Evolutionary conservation across 1,140 invertebrate species (phyloP).

Genomic region (Sitophilus oryzae): DNA sequence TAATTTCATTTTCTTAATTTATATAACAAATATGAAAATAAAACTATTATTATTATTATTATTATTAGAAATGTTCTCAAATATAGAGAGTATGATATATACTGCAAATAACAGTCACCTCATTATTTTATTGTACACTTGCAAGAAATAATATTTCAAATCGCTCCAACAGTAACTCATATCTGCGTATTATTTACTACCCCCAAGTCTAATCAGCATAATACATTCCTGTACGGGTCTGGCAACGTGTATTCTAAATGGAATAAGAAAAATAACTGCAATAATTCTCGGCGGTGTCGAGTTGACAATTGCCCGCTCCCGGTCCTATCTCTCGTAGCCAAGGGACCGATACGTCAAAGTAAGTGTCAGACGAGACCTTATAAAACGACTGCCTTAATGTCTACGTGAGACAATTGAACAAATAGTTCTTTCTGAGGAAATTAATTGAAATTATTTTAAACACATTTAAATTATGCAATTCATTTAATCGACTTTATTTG

Average conservation of each 20-base stretch:
- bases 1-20: no score
- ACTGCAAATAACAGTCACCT: not conserved
- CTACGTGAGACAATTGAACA: slow-evolving; percentile 8
- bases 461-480: no score
- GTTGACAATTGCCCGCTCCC: slow-evolving; percentile 37
- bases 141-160: slow-evolving; percentile 11
- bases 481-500: no score
- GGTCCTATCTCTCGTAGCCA: slow-evolving; percentile 28
- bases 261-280: slow-evolving; percentile 37
- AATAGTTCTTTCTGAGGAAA: not conserved
- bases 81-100: no score
- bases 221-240: slow-evolving; percentile 25
- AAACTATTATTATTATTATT: no score
- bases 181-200: slow-evolving; percentile 25
- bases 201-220: slow-evolving; percentile 33
- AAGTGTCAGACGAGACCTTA: slow-evolving; percentile 20
- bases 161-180: slow-evolving; percentile 9
- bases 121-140: not conserved
- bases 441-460: no score
- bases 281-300: slow-evolving; percentile 36
- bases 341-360: slow-evolving; percentile 34
- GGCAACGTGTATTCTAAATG: slow-evolving; percentile 31
- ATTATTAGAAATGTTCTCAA: no score
- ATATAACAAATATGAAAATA: no score
- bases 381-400: slow-evolving; percentile 15